Conservation (phyloP, 2,113 vertebrate genomes). For the Pelobates fuscus region DNA sequence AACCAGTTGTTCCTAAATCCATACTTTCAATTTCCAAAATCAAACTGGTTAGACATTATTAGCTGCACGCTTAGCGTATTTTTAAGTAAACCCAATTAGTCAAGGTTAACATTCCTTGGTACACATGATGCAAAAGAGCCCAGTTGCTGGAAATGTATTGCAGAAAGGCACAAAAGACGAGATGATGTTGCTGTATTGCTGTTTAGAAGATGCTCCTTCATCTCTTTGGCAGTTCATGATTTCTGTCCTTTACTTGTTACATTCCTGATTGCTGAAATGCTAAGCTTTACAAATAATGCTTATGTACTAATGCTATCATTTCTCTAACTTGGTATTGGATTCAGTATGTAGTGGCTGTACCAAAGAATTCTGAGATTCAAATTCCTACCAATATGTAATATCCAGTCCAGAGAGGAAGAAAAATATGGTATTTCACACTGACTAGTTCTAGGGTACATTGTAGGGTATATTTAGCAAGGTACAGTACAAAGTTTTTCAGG, state of each 20-base stretch:
- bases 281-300: constrained; percentile 13
- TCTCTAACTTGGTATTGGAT: too few relatives aligned
- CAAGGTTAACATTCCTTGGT: neutral
- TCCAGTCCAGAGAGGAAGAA: too few relatives aligned
- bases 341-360: constrained; percentile 14
- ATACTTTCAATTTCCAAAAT: too few relatives aligned
- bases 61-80: neutral
- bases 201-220: constrained; percentile 26
- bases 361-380: neutral
- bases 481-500: too few relatives aligned
- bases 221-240: constrained; percentile 39
- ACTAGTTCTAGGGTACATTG: too few relatives aligned
- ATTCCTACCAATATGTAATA: too few relatives aligned
- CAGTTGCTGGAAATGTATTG: constrained; percentile 34
- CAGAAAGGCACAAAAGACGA: constrained; percentile 46
- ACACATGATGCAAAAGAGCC: constrained; percentile 28
- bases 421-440: too few relatives aligned
- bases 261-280: constrained; percentile 2
- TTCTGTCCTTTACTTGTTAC: constrained; percentile 4
- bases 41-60: too few relatives aligned
- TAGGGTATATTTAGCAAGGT: too few relatives aligned
- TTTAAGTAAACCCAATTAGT: neutral
- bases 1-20: too few relatives aligned
- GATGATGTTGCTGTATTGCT: constrained; percentile 45
- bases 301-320: neutral